A percentile compares a stretch with the other conserved stretches of the same genome.
Conservation (phyloP, 1,140 invertebrate species). For the Cherax destructor region DNA sequence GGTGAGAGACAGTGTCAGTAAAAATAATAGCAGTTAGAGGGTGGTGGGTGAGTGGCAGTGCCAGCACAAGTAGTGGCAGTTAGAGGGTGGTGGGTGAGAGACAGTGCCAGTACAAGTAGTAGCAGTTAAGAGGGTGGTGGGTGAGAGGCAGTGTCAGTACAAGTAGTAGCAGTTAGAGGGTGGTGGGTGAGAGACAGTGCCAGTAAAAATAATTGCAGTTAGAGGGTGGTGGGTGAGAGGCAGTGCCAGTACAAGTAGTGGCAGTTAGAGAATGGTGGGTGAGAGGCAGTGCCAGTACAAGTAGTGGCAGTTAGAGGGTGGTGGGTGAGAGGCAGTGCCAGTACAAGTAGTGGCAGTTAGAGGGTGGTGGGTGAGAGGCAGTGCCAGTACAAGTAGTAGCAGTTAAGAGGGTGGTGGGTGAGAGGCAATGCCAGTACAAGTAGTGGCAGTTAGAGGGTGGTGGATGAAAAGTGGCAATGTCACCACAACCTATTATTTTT, state of each 20-base stretch:
- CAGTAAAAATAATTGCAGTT: background rate
- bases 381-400: background rate
- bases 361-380: too few relatives aligned
- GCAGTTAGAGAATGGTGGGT: too few relatives aligned
- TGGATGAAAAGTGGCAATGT: background rate
- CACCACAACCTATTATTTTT: too few relatives aligned
- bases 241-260: too few relatives aligned
- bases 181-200: background rate
- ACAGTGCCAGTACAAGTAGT: background rate
- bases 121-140: background rate
- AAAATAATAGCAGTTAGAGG: background rate
- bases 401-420: background rate
- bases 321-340: background rate
- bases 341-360: too few relatives aligned
- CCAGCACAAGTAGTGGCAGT: too few relatives aligned
- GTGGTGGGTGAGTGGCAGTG: background rate
- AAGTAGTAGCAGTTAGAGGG: background rate
- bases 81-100: too few relatives aligned
- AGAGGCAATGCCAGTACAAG: background rate
- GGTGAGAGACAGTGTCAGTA: background rate
- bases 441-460: background rate
- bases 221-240: background rate
- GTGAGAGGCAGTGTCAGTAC: background rate
- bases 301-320: background rate
- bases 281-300: background rate